These are phyloP conservation scores for Volucella bombylans DNA, from an alignment of 2,888 invertebrate genomes.

Conservation along the genomic window DNA sequence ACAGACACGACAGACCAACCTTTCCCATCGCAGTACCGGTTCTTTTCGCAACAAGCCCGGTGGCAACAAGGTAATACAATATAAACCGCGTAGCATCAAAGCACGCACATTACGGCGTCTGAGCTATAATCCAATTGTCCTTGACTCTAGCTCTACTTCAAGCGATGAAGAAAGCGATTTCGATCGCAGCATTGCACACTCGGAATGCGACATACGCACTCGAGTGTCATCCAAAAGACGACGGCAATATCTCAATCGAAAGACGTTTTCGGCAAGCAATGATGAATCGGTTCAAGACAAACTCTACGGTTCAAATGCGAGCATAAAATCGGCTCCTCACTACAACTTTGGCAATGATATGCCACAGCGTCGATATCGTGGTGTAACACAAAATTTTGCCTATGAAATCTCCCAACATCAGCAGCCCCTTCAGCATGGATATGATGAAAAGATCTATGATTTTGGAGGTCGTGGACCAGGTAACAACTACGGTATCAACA, in stretches of 20 bases:
- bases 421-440: conserved; percentile 75
- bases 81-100: conserved; percentile 83
- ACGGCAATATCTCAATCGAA: conserved; percentile 80
- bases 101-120: conserved; percentile 84
- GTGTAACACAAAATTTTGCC: conserved; percentile 49
- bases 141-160: conserved; percentile 84
- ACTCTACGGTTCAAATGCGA: conserved; percentile 83
- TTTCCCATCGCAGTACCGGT: conserved; percentile 70
- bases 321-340: conserved; percentile 83
- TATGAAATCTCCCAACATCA: conserved; percentile 55
- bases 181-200: conserved; percentile 83
- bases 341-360: conserved; percentile 79
- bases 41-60: conserved; percentile 74
- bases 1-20: conserved; percentile 65
- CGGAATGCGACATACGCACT: conserved; percentile 84
- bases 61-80: conserved; percentile 75
- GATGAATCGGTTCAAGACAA: conserved; percentile 80
- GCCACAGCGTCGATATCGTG: conserved; percentile 67
- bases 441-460: conserved; percentile 81
- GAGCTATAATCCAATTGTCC: conserved; percentile 85
- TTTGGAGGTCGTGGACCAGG: conserved; percentile 80
- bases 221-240: conserved; percentile 79
- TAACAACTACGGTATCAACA: conserved; percentile 77
- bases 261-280: conserved; percentile 78
- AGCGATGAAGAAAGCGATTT: conserved; percentile 83